Conservation (phyloP, 1,140 invertebrate species). For the honey bee (Apis mellifera) region DNA sequence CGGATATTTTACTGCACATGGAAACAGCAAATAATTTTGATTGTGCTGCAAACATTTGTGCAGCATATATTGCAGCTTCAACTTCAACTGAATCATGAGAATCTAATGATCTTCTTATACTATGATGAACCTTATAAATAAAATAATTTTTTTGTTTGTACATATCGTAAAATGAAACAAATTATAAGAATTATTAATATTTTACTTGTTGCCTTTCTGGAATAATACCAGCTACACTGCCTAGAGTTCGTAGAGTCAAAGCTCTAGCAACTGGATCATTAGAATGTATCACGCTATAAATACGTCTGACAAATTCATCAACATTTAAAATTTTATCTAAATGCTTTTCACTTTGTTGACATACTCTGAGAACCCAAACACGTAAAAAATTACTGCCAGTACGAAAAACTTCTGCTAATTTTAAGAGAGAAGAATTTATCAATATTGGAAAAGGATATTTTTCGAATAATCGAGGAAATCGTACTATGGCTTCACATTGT, state of each 20-base stretch:
- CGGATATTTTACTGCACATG: slow-evolving; percentile 96
- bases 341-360: slow-evolving; percentile 97
- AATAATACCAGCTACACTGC: slow-evolving; percentile 95
- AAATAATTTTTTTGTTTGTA: neutral
- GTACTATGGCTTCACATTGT: slow-evolving; percentile 97
- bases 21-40: slow-evolving; percentile 97
- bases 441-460: slow-evolving; percentile 99
- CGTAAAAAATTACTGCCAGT: slow-evolving; percentile 95
- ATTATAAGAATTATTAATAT: slow-evolving; percentile 14
- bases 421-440: slow-evolving; percentile 97
- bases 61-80: slow-evolving; percentile 97
- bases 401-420: slow-evolving; percentile 96
- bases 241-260: slow-evolving; percentile 93
- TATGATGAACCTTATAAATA: slow-evolving; percentile 90
- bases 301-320: slow-evolving; percentile 95
- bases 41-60: slow-evolving; percentile 94
- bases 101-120: slow-evolving; percentile 94
- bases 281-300: slow-evolving; percentile 97
- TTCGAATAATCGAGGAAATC: slow-evolving; percentile 96
- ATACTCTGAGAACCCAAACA: slow-evolving; percentile 95
- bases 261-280: slow-evolving; percentile 98
- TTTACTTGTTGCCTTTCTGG: slow-evolving; percentile 91
- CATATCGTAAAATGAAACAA: neutral
- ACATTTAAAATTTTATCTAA: slow-evolving; percentile 98
- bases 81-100: slow-evolving; percentile 97